phyloP scores from a whole-genome alignment of 2,797 vertebrate genomes.

The Prionace glauca region DNA sequence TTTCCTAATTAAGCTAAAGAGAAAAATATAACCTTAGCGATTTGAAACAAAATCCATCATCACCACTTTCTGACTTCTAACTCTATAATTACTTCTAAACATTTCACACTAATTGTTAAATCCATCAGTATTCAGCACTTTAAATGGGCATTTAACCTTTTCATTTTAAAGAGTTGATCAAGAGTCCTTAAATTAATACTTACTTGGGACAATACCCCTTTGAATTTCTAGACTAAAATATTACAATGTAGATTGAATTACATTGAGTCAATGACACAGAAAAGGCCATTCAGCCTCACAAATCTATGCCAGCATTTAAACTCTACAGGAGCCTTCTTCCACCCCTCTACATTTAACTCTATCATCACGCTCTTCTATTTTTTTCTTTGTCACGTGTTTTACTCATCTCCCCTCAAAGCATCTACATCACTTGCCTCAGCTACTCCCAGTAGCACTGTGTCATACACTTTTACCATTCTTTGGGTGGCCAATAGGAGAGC shows the following conservation, averaged over 20 bases:
- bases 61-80: not conserved
- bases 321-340: not conserved
- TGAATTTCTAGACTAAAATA: not conserved
- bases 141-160: not conserved
- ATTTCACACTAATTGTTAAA: not conserved
- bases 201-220: not conserved
- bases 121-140: not conserved
- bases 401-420: not conserved
- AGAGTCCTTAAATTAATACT: not conserved
- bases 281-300: no score
- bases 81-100: not conserved
- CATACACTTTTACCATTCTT: not conserved
- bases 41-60: not conserved
- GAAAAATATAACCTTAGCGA: not conserved
- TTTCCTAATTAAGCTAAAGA: not conserved
- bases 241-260: not conserved
- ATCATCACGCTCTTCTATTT: not conserved
- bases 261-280: not conserved
- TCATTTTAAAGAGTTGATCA: not conserved
- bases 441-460: not conserved
- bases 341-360: not conserved
- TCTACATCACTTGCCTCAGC: not conserved
- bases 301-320: not conserved
- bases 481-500: not conserved
- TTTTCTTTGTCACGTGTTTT: not conserved